These are phyloP conservation scores for Cheilosia pagana DNA, from an alignment of 2,888 invertebrate genomes.

Conservation along the genomic window DNA sequence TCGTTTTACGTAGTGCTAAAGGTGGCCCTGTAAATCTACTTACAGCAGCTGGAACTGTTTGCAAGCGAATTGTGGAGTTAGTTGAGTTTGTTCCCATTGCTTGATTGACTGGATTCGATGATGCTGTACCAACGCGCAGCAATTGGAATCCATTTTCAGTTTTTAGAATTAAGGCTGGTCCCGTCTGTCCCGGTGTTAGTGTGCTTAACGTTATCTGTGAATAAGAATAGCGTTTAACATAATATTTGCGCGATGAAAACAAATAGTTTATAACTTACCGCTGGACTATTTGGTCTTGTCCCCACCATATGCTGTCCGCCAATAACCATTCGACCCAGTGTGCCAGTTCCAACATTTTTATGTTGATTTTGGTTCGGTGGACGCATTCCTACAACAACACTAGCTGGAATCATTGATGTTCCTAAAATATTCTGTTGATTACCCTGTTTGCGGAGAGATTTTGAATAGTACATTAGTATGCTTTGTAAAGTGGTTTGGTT, in stretches of 20 bases:
- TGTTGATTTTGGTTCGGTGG: conserved; percentile 88
- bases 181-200: conserved; percentile 94
- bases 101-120: conserved; percentile 85
- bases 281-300: conserved; percentile 91
- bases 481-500: not conserved
- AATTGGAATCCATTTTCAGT: conserved; percentile 98
- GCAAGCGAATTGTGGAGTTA: conserved; percentile 91
- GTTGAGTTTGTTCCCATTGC: conserved; percentile 85
- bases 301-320: conserved; percentile 92
- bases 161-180: conserved; percentile 94
- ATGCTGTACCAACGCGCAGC: conserved; percentile 93
- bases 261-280: conserved; percentile 81
- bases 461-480: conserved; percentile 11
- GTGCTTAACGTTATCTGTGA: conserved; percentile 94
- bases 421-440: conserved; percentile 86
- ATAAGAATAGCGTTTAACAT: not conserved
- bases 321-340: conserved; percentile 92
- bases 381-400: conserved; percentile 93
- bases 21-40: conserved; percentile 89
- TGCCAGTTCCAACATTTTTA: conserved; percentile 89
- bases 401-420: conserved; percentile 88
- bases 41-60: conserved; percentile 94
- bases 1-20: conserved; percentile 86
- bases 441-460: conserved; percentile 77
- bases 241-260: not conserved